Conservation (phyloP, 2,888 invertebrate genomes). For the Andricus curvator region DNA sequence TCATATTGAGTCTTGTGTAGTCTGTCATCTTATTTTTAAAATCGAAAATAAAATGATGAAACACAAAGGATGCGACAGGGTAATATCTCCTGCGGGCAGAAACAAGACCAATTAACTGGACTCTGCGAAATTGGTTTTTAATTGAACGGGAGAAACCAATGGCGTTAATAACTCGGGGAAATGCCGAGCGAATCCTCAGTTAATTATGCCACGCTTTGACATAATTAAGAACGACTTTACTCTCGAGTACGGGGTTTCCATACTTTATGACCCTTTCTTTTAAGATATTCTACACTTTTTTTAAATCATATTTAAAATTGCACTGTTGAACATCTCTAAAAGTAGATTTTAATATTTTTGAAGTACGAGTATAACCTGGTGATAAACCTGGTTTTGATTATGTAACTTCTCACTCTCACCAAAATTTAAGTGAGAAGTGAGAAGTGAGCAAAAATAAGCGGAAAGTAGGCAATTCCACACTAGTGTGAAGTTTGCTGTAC, state of each 20-base stretch:
- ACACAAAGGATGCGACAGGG: not conserved
- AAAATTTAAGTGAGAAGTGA: too few relatives aligned
- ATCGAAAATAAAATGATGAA: not conserved
- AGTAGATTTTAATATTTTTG: too few relatives aligned
- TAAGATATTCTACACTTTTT: not conserved
- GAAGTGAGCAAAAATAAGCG: too few relatives aligned
- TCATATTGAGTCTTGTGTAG: too few relatives aligned
- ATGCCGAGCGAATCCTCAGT: conserved; percentile 19
- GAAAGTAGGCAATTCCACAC: too few relatives aligned
- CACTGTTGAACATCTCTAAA: too few relatives aligned
- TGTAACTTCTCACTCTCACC: too few relatives aligned
- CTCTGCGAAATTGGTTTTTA: conserved; percentile 66
- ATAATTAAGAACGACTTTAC: conserved; percentile 55
- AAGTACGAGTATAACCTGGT: too few relatives aligned
- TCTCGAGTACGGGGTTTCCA: conserved; percentile 28
- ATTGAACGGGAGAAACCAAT: conserved; percentile 63
- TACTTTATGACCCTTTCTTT: not conserved
- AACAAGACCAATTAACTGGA: conserved; percentile 64
- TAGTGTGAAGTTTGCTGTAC: too few relatives aligned
- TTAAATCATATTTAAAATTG: not conserved
- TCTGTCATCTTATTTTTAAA: not conserved
- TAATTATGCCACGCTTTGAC: conserved; percentile 26
- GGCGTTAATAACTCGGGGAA: conserved; percentile 55
- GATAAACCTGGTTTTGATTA: too few relatives aligned
- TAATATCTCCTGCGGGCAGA: conserved; percentile 17